These are phyloP conservation scores for Stomatorhinus walkeri DNA, from an alignment of 2,797 vertebrate genomes.

Conservation along the genomic window DNA sequence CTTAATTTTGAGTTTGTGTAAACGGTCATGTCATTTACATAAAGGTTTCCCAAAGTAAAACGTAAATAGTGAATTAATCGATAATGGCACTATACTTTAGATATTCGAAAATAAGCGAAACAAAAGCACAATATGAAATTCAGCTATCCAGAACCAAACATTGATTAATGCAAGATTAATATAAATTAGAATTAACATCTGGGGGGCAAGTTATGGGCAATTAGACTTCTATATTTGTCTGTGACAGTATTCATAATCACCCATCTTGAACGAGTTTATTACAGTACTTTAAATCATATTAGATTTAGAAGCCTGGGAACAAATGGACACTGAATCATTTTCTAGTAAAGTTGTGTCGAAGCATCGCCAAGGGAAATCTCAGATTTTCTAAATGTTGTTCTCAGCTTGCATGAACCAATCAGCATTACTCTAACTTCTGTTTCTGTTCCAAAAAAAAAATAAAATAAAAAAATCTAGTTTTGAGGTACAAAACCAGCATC, in stretches of 20 bases:
- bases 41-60: background rate
- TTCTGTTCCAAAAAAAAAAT: background rate
- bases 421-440: background rate
- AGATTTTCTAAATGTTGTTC: background rate
- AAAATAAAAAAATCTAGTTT: background rate
- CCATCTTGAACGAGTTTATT: background rate
- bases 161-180: background rate
- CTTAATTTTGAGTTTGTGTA: background rate
- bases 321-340: background rate
- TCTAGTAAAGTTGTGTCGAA: background rate
- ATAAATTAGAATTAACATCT: background rate
- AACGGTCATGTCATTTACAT: background rate
- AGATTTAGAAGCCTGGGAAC: background rate
- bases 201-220: background rate
- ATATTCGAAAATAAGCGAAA: background rate
- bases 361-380: background rate
- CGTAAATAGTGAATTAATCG: background rate
- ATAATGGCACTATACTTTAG: background rate
- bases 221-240: background rate
- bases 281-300: background rate
- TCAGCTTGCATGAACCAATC: background rate
- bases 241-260: background rate
- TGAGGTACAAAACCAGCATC: background rate
- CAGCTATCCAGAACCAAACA: background rate
- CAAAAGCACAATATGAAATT: background rate